Evolutionary conservation across 2,888 invertebrate species (phyloP).

Genomic region (Embidobia sp.): DNA sequence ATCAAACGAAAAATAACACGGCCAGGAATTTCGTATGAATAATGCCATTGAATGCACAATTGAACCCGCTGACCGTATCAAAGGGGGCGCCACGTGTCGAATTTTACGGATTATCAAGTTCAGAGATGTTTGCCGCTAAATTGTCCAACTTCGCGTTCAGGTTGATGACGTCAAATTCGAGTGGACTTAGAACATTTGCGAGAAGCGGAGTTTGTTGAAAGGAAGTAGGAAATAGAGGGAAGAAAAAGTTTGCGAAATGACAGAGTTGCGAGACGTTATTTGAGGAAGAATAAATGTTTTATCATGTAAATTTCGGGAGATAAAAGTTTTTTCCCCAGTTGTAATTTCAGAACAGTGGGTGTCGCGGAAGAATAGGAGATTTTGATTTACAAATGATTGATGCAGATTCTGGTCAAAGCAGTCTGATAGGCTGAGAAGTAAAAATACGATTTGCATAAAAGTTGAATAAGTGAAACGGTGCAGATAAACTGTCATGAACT

Average conservation of each 20-base stretch:
- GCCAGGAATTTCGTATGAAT: constrained; percentile 19
- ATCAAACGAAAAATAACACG: constrained; percentile 28
- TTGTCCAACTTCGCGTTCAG: constrained; percentile 23
- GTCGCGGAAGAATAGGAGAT: no score
- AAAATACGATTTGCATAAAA: no score
- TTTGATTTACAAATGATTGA: no score
- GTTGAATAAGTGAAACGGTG: no score
- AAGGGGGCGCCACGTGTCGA: constrained; percentile 12
- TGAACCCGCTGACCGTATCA: constrained; percentile 19
- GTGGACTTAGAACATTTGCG: constrained; percentile 15
- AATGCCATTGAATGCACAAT: constrained; percentile 37
- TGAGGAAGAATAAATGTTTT: constrained; percentile 43
- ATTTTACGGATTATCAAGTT: constrained; percentile 20
- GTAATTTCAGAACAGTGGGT: no score
- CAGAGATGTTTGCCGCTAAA: constrained; percentile 32
- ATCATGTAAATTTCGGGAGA: constrained; percentile 41
- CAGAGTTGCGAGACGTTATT: constrained; percentile 33
- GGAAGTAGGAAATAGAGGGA: neutral
- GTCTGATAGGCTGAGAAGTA: no score
- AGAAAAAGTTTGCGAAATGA: constrained; percentile 21
- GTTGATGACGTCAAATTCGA: constrained; percentile 30
- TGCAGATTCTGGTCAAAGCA: no score
- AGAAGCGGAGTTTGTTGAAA: constrained; percentile 14
- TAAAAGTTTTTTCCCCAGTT: constrained; percentile 18
- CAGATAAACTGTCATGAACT: no score